Evolutionary conservation across 2,888 invertebrate species (phyloP).

Genomic region (Sarcophaga variegata): DNA sequence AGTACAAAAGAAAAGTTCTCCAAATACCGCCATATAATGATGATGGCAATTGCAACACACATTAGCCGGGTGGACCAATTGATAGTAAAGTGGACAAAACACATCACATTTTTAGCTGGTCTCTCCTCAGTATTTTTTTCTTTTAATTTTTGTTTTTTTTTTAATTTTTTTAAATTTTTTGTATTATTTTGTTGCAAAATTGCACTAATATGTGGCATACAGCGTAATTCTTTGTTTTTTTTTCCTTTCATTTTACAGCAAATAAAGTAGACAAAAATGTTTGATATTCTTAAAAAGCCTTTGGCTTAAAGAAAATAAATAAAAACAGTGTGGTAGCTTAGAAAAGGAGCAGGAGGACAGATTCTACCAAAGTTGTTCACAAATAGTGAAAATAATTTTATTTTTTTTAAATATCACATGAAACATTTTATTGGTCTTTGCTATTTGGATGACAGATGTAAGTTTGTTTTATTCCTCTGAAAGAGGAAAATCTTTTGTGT

Average conservation of each 20-base stretch:
- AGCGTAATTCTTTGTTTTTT: background rate
- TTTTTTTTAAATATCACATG: no score
- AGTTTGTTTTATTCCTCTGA: no score
- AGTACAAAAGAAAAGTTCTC: no score
- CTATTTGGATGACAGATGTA: no score
- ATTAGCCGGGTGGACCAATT: slow-evolving; percentile 60
- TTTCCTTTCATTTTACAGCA: slow-evolving; percentile 53
- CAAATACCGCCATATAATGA: background rate
- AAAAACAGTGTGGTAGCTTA: slow-evolving; percentile 23
- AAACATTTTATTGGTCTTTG: no score
- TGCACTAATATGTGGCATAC: background rate
- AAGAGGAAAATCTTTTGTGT: no score
- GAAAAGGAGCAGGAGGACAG: no score
- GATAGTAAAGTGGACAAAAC: slow-evolving; percentile 59
- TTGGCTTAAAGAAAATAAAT: slow-evolving; percentile 30
- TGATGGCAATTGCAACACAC: slow-evolving; percentile 56
- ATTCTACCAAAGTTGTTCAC: background rate
- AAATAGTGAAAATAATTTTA: no score
- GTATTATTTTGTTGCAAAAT: background rate
- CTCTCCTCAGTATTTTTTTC: background rate
- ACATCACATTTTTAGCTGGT: slow-evolving; percentile 46
- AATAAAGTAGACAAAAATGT: slow-evolving; percentile 56
- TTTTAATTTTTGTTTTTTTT: background rate
- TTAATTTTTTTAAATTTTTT: no score
- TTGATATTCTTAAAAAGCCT: slow-evolving; percentile 60